Evolutionary conservation across 1,140 invertebrate genomes (phyloP), one percentile per base, ranked within the genome.

Genomic region (Heliconius melpomene): DNA sequence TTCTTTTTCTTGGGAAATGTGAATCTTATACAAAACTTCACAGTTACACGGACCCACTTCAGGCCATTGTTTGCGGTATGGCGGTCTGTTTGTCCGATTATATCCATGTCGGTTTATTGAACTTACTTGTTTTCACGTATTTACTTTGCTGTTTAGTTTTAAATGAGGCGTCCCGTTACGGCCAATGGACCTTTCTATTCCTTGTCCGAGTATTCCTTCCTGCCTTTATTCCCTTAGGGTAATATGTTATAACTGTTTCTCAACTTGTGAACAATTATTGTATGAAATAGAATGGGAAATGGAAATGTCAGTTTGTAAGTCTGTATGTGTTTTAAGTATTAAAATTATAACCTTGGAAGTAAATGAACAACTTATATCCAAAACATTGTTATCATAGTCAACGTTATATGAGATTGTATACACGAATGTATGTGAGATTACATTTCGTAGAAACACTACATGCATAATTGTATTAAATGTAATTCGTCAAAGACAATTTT

Each of bases 81-180:
- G n/a, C 72, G 38, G 72, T 46, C 72, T 74, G 72, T 74, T 74
- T 74, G 72, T 74, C 38, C 36, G 72, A 74, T 23, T 74, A 46
- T 74, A 74, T 36, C 72, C 72, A 40, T 46, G 40, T 40, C 72
- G 76, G 70, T 72, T 72, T 78, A 72, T 72, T 78, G 70, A 72
- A 72, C 66, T 78, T 78, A 71, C 71, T 78, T 72, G 70, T 46
- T 72, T 78, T 78, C 66, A 36, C 71, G 71, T 72, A 72, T 72
- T 54, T 52, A 72, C 66, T 32, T 72, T 29, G 70, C 70, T 54
- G 76, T 78, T 78, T 72, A 78, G 71, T 72, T 72, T 72, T 72
- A 72, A 72, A 72, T 72, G 71, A 72, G 71, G 71, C 71, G 71
- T 72, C 32, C 71, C 71, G 71, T 72, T 72, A 72, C 71, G 71